Evolutionary conservation across 1,140 invertebrate genomes (phyloP), one percentile per base, ranked within the genome.

Genomic region (Pachyrhynchus sulphureomaculatus): DNA sequence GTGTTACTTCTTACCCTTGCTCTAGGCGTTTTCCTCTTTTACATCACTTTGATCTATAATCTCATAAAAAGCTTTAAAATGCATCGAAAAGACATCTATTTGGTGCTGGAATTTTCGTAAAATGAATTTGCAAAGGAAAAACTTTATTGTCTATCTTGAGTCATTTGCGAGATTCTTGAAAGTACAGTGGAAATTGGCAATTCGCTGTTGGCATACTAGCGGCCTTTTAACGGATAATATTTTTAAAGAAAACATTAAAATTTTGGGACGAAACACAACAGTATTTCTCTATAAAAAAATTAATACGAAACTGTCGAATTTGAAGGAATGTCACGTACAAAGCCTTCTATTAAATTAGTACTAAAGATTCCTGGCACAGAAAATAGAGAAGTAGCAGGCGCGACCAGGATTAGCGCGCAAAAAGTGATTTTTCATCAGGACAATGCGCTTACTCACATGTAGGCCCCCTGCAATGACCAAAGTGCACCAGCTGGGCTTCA

Each of bases 161-260:
- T 39, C 23, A 21, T 23, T 21, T 13, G 18, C 23, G 13, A 18
- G 13, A 45, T 45, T 23, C 13, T 45, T n/a, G 10, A n/a, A 23
- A 20, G 4, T 48, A 3, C 4, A 17, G 5, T 48, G 45, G n/a
- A 32, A 26, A 26, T 21, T 18, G 1, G 10, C 13, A 2, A 18
- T 12, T 32, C n/a, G 2, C 15, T 41, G 9, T 29, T 49, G 34
- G 56, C 56, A 59, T 49, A 59, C 49, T 59, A 59, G 44, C 34
- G 44, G 24, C 10, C 32, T 1, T 41, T 39, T 51, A 18, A 26
- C 13, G 13, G 33, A 15, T 12, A 17, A n/a, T 26, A 15, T 59
- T 37, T 37, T 6, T 12, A 29, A 20, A 47, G 21, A 36, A 45
- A 47, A 57, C 41, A 34, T 47, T 57, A 47, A 47, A 57, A 57